Percentiles rank a stretch among this genome's conserved stretches.
These are phyloP conservation scores for Sebastiscus albofasciatus DNA, from an alignment of 2,797 vertebrate species.

Conservation along the genomic window DNA sequence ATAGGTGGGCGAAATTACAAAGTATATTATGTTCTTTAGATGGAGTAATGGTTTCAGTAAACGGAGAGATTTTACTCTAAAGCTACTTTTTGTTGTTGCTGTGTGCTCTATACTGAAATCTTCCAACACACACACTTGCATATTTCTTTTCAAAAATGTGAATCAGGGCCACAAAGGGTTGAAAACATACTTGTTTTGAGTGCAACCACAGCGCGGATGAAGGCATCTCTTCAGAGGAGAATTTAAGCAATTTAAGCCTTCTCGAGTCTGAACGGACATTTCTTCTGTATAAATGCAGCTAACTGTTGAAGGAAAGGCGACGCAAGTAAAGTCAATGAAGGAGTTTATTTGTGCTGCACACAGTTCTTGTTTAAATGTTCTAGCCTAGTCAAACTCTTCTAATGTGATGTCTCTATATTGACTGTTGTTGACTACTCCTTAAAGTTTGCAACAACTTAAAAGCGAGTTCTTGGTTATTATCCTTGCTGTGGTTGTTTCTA, in stretches of 20 bases:
- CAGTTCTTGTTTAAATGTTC: background rate
- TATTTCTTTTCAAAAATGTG: background rate
- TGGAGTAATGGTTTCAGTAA: no score
- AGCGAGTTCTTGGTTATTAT: background rate
- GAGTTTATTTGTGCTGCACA: background rate
- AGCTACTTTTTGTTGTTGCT: background rate
- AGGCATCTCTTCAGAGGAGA: background rate
- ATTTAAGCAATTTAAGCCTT: background rate
- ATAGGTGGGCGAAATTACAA: background rate
- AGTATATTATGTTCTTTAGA: background rate
- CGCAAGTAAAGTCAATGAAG: background rate
- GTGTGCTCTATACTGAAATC: background rate
- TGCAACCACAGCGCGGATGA: background rate
- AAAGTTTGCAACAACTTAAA: background rate
- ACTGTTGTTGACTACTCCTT: background rate
- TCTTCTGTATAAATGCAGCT: background rate
- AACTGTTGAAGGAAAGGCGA: background rate
- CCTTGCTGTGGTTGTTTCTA: background rate
- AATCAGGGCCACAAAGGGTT: background rate
- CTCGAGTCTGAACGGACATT: slow-evolving; percentile 15
- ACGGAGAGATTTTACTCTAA: no score
- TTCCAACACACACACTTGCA: background rate
- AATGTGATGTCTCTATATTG: background rate
- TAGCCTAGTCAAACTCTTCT: no score
- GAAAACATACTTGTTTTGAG: background rate